Evolutionary conservation across 1,140 invertebrate genomes (phyloP).

Genomic region (Heliconius hermathena): DNA sequence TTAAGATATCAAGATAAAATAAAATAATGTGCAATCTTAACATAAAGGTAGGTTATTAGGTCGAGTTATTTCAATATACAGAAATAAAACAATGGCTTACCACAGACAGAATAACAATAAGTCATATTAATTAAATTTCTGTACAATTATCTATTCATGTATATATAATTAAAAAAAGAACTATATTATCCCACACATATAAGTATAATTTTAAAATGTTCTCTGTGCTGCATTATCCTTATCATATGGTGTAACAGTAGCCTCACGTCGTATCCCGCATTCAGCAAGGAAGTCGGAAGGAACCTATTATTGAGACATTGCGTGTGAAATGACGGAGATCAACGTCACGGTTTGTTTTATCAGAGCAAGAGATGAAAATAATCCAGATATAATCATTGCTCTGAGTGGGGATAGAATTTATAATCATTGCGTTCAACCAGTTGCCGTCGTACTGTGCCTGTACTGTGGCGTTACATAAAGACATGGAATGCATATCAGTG

Average conservation of each 20-base stretch:
- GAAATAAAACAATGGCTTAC: background rate
- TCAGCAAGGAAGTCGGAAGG: background rate
- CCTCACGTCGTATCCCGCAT: background rate
- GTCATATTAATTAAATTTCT: background rate
- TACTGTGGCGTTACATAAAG: no score
- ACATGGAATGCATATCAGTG: no score
- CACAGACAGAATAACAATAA: constrained; percentile 4
- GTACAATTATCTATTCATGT: background rate
- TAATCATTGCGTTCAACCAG: no score
- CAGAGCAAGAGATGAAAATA: no score
- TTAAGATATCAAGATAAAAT: background rate
- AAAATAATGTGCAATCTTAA: background rate
- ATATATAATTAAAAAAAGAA: background rate
- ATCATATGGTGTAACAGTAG: background rate
- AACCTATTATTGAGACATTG: background rate
- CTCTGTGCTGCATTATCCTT: background rate
- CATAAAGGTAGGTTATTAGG: constrained; percentile 18
- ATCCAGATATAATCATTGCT: no score
- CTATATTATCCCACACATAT: background rate
- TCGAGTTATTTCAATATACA: constrained; percentile 9
- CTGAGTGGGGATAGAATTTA: no score
- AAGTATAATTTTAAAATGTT: background rate
- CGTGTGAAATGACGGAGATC: background rate
- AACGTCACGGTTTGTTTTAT: background rate
- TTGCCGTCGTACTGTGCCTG: no score